phyloP scores from a whole-genome alignment of 2,888 invertebrate genomes.

The Drosophila borborema region DNA sequence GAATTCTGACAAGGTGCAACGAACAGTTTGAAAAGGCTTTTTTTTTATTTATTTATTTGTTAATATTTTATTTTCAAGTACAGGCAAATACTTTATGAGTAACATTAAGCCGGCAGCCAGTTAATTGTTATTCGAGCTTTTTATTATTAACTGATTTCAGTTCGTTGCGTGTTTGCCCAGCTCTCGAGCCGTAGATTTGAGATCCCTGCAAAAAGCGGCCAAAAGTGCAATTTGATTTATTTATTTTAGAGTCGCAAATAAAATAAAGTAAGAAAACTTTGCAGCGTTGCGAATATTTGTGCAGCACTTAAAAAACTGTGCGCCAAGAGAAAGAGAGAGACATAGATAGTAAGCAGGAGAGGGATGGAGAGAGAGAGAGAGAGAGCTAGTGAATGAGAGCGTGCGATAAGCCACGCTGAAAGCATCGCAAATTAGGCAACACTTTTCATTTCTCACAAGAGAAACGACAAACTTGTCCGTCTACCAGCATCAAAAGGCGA shows the following conservation, averaged over 20 bases:
- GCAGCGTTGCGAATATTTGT: slow-evolving; percentile 45
- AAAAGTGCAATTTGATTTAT: slow-evolving; percentile 46
- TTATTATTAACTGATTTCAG: slow-evolving; percentile 12
- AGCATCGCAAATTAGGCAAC: slow-evolving; percentile 32
- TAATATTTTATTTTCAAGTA: not conserved
- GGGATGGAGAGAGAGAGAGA: not conserved
- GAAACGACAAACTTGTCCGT: slow-evolving; percentile 31
- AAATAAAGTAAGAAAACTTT: slow-evolving; percentile 32
- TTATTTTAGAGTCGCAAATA: slow-evolving; percentile 25
- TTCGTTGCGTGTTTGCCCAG: slow-evolving; percentile 52
- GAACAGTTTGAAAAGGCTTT: not conserved
- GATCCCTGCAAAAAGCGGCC: slow-evolving; percentile 15
- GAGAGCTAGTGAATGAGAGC: not conserved
- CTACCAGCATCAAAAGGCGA: slow-evolving; percentile 23
- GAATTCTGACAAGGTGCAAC: not conserved
- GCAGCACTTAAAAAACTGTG: slow-evolving; percentile 52
- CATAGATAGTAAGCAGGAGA: too few species aligned
- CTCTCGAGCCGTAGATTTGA: slow-evolving; percentile 34
- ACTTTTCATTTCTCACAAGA: slow-evolving; percentile 16
- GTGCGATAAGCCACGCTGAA: slow-evolving; percentile 19
- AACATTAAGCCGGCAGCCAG: slow-evolving; percentile 25
- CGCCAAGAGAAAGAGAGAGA: not conserved
- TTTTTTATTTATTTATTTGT: not conserved
- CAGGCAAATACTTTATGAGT: slow-evolving; percentile 37
- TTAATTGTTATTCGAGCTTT: slow-evolving; percentile 19